Conservation (phyloP, 2,888 invertebrate genomes). For the Ennomos erosarius region DNA sequence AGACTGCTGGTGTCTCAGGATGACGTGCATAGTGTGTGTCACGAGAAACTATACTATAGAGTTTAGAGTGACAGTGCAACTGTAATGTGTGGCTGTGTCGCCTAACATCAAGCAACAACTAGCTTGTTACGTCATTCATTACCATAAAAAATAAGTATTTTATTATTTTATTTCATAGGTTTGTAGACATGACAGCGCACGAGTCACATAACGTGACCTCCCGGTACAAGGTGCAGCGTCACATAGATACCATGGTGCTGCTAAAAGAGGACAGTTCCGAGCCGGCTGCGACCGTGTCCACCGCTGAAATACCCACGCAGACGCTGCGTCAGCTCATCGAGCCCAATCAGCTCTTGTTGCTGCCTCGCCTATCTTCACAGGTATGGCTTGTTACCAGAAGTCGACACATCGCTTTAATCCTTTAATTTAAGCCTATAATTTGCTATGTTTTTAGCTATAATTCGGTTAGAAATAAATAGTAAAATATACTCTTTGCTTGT, state of each 20-base stretch:
- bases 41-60: too few species aligned
- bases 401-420: neutral
- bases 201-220: constrained; percentile 87
- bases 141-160: too few species aligned
- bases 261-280: constrained; percentile 94
- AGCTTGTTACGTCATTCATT: too few species aligned
- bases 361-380: constrained; percentile 97
- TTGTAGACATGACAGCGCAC: constrained; percentile 86
- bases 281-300: constrained; percentile 94
- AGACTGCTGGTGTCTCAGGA: too few species aligned
- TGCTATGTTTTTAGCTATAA: too few species aligned
- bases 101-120: too few species aligned
- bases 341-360: constrained; percentile 93
- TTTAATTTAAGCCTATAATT: too few species aligned
- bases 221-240: constrained; percentile 89
- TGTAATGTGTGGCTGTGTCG: too few species aligned
- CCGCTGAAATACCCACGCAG: constrained; percentile 95
- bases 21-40: too few species aligned
- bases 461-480: too few species aligned
- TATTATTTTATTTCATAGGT: constrained; percentile 74
- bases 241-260: constrained; percentile 87
- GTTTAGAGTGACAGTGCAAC: too few species aligned
- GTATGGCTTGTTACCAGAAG: constrained; percentile 53
- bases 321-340: constrained; percentile 95
- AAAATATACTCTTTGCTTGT: too few species aligned